Percentiles rank a stretch among this genome's conserved stretches.
These are phyloP conservation scores for Dipodomys spectabilis DNA, from an alignment of 2,113 vertebrate genomes.

Conservation along the genomic window DNA sequence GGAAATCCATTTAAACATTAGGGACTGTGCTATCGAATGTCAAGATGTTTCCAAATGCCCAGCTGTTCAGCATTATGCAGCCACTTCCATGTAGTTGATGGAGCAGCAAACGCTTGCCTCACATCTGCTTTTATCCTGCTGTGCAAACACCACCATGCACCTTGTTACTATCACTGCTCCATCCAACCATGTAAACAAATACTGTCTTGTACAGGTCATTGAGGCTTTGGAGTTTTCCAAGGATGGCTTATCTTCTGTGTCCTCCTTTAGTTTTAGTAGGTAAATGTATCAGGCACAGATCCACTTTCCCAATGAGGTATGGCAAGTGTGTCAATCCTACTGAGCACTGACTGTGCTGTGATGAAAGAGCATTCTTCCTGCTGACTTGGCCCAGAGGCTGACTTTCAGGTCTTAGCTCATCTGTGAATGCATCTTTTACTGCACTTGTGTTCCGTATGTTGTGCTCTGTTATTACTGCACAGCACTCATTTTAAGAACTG, in stretches of 20 bases:
- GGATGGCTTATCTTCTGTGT: not conserved
- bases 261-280: not conserved
- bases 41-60: slow-evolving; percentile 53
- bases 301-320: not conserved
- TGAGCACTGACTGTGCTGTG: fast-evolving
- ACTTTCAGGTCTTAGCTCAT: not conserved
- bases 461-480: not conserved
- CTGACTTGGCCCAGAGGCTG: not conserved
- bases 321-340: not conserved
- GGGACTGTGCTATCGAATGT: slow-evolving; percentile 17
- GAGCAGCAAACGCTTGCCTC: slow-evolving; percentile 11
- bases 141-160: slow-evolving; percentile 8
- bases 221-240: not conserved
- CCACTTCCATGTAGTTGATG: not conserved
- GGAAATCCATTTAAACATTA: slow-evolving; percentile 20
- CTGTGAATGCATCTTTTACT: not conserved
- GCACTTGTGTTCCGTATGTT: not conserved
- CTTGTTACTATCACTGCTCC: not conserved
- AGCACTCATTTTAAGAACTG: too few species aligned
- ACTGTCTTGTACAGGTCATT: not conserved
- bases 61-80: slow-evolving; percentile 51
- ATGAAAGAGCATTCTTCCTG: not conserved
- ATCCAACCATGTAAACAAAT: not conserved
- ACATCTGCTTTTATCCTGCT: slow-evolving; percentile 28
- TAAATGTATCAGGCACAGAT: not conserved